Evolutionary conservation across 2,888 invertebrate genomes (phyloP).

Genomic region (Heliconius erato): DNA sequence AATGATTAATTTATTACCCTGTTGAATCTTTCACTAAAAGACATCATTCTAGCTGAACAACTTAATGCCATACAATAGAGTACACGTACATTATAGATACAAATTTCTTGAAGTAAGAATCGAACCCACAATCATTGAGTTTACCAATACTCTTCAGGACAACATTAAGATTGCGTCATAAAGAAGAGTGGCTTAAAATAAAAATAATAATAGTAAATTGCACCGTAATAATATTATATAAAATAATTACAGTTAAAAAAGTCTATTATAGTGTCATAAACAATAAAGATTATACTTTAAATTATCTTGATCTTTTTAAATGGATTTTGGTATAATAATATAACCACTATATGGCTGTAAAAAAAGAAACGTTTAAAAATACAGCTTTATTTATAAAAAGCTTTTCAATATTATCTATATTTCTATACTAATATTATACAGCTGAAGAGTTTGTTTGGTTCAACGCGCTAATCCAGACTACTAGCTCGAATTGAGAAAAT

Average conservation of each 20-base stretch:
- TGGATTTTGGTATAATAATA: neutral
- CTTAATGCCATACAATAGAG: too few relatives aligned
- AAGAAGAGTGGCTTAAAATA: neutral
- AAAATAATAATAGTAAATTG: neutral
- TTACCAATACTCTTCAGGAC: neutral
- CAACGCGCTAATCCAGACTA: too few relatives aligned
- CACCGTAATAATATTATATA: slow-evolving; percentile 1
- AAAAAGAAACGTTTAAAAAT: neutral
- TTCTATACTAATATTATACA: too few relatives aligned
- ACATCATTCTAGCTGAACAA: too few relatives aligned
- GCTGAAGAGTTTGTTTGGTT: too few relatives aligned
- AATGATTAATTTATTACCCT: too few relatives aligned
- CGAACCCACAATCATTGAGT: neutral
- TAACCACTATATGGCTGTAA: neutral
- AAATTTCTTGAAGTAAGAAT: neutral
- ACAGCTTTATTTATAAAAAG: neutral
- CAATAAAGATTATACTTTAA: slow-evolving; percentile 8
- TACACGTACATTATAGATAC: neutral
- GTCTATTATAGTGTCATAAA: slow-evolving; percentile 2
- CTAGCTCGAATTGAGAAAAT: too few relatives aligned
- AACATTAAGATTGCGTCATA: neutral
- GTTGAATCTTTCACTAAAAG: too few relatives aligned
- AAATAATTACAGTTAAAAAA: neutral
- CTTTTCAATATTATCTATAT: too few relatives aligned
- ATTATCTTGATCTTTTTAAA: neutral